Percentiles rank a stretch among this genome's conserved stretches.
phyloP scores from a whole-genome alignment of 2,797 vertebrate genomes.

The Chrosomus eos region DNA sequence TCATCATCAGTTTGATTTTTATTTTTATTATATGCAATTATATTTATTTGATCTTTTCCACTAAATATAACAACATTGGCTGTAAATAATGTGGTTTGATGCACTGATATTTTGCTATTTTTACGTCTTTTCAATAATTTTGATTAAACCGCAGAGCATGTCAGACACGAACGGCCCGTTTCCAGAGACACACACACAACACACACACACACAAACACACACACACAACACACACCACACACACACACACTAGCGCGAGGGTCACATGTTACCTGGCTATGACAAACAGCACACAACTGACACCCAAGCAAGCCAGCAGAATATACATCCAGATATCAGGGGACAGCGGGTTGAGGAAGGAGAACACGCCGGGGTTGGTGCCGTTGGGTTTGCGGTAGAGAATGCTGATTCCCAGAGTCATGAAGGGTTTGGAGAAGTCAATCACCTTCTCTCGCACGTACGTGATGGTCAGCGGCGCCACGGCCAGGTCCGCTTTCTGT shows the following conservation, averaged over 20 bases:
- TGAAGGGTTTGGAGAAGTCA: constrained; percentile 93
- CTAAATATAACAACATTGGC: neutral
- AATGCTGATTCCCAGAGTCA: constrained; percentile 93
- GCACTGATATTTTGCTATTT: neutral
- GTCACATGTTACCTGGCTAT: constrained; percentile 92
- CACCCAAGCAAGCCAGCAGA: constrained; percentile 99
- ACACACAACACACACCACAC: no score
- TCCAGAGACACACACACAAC: neutral
- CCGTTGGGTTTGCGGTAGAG: constrained; percentile 89
- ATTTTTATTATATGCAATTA: neutral
- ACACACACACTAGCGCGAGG: neutral
- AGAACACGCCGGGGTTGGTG: constrained; percentile 63
- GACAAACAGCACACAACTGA: constrained; percentile 96
- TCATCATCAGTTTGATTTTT: no score
- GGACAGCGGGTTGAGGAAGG: constrained; percentile 88
- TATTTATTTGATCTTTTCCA: neutral
- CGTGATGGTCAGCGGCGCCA: constrained; percentile 86
- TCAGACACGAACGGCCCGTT: neutral
- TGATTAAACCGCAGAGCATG: neutral
- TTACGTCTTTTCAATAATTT: neutral
- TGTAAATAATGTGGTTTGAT: neutral
- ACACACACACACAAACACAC: no score
- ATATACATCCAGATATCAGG: constrained; percentile 99
- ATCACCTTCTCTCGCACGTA: constrained; percentile 90
- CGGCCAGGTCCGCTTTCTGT: constrained; percentile 97